These are phyloP conservation scores for Dascillus cervinus DNA, from an alignment of 2,888 invertebrate genomes.

Conservation along the genomic window DNA sequence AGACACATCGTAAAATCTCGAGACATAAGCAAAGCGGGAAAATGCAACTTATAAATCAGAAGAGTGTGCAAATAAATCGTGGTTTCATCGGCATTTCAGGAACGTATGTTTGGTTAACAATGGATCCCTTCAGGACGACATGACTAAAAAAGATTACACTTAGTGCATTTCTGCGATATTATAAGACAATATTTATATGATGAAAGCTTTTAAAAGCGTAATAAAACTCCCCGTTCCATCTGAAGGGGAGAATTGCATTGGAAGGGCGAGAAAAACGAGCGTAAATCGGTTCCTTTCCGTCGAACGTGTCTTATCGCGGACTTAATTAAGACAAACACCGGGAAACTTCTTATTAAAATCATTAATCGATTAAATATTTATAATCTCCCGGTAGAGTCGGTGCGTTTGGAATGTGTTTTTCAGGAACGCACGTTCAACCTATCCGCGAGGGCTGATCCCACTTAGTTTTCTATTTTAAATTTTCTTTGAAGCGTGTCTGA, in stretches of 20 bases:
- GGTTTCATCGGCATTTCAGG: constrained; percentile 10
- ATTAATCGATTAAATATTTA: too few species aligned
- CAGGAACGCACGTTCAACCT: constrained; percentile 9
- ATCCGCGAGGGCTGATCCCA: constrained; percentile 2
- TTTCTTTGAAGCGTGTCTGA: constrained; percentile 22
- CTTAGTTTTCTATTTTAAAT: constrained; percentile 21
- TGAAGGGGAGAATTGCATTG: constrained; percentile 10
- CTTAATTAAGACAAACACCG: too few species aligned
- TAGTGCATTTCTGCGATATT: constrained; percentile 30
- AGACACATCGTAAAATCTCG: too few species aligned
- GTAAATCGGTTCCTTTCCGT: too few species aligned
- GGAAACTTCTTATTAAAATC: too few species aligned
- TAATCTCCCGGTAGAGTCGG: too few species aligned
- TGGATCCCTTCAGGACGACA: constrained; percentile 18
- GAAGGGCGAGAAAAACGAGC: constrained; percentile 9
- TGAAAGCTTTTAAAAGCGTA: constrained; percentile 35
- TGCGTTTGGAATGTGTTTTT: too few species aligned
- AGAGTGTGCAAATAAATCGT: constrained; percentile 13
- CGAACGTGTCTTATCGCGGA: too few species aligned
- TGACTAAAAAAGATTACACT: constrained; percentile 19
- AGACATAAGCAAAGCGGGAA: too few species aligned
- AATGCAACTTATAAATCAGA: too few species aligned
- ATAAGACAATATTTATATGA: constrained; percentile 38
- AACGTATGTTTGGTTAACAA: constrained; percentile 20
- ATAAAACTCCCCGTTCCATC: constrained; percentile 27